Base-by-base conservation (phyloP, 2,888 invertebrate species). In the Pecten maximus region DNA sequence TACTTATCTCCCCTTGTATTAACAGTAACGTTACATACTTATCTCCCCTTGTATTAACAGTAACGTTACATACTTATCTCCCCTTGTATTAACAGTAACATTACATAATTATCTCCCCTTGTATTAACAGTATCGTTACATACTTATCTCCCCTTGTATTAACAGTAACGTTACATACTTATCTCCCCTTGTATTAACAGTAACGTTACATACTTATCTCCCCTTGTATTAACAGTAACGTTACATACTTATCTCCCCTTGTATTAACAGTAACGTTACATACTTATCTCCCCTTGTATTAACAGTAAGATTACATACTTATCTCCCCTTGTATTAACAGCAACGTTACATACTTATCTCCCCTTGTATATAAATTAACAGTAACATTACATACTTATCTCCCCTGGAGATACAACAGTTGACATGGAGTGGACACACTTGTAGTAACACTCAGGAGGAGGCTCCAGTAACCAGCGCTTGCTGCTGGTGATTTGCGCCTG, bases 401-500 rank as follows among this genome's bases (percentile, higher is more conserved):
- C 99, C 44, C 99, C 99, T 0, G 98, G 98, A 44, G 98, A 97
- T 0, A 99, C 98, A 16, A 97, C 97, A 93, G 98, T 98, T 92
- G 98, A 97, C 92, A 99, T 96, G 93, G 97, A 97, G 8, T 96
- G 96, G n/a, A 90, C 91, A 97, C 99, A 99, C 90, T 97, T 96
- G 96, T 98, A 98, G 95, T 98, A 98, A 96, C 99, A 99, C 97
- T 99, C 99, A 0, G 98, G 98, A 0, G 99, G 99, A 15, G 99
- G 99, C 93, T 98, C 98, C 92, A 99, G 97, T 90, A 98, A 97
- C 99, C 99, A 99, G 92, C 97, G 97, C 97, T 99, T 99, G 94
- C 97, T 97, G 0, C 99, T 99, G 89, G 98, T 98, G 88, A 99
- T 97, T 97, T 99, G 99, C 0, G 99, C 99, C 97, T 99, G 99